Conservation (phyloP, 2,797 vertebrate species). For the Phrynocephalus guinanensis region DNA sequence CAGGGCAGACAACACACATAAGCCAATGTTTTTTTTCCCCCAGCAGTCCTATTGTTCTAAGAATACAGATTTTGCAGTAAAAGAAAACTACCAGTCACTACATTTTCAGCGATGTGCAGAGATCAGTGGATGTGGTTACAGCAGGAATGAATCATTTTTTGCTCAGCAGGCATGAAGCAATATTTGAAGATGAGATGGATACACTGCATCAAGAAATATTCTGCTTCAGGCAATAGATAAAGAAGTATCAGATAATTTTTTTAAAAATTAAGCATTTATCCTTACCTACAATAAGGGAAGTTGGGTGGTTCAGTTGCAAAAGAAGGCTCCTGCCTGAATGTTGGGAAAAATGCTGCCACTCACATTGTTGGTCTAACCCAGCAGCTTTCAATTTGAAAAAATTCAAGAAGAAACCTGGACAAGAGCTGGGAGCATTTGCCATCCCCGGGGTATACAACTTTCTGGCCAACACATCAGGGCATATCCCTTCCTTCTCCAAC, state of each 20-base stretch:
- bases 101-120: conserved; percentile 19
- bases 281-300: neutral
- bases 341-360: neutral
- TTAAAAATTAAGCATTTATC: conserved; percentile 14
- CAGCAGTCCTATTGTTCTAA: no score
- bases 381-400: neutral
- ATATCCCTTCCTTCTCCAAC: no score
- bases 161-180: conserved; percentile 38
- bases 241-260: conserved; percentile 50
- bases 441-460: no score
- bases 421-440: neutral
- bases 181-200: conserved; percentile 40
- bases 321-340: neutral
- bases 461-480: no score
- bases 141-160: conserved; percentile 41
- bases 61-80: neutral
- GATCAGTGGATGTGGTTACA: conserved; percentile 55
- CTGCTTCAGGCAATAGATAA: conserved; percentile 35
- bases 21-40: no score
- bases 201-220: conserved; percentile 46
- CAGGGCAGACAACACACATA: neutral
- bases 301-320: neutral
- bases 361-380: neutral
- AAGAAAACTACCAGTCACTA: conserved; percentile 40
- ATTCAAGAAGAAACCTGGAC: neutral